phyloP scores from a whole-genome alignment of 2,888 invertebrate species.

The Clitarchus hookeri region DNA sequence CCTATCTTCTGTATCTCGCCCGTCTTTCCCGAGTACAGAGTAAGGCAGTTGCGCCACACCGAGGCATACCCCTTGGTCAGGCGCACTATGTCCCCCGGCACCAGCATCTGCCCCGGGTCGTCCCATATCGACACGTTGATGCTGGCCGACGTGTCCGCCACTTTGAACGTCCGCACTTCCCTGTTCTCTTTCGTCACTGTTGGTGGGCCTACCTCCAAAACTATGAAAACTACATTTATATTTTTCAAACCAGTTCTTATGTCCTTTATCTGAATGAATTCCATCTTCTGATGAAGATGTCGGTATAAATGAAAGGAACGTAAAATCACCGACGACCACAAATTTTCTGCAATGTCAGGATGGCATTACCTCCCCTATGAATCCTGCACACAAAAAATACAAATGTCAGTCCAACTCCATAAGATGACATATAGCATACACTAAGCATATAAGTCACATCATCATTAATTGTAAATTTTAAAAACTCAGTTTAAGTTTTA shows the following conservation, averaged over 20 bases:
- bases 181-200: constrained; percentile 93
- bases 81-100: constrained; percentile 90
- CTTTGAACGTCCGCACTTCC: constrained; percentile 92
- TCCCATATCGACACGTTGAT: constrained; percentile 97
- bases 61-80: constrained; percentile 87
- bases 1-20: constrained; percentile 94
- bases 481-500: too few species aligned
- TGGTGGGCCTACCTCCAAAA: constrained; percentile 88
- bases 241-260: constrained; percentile 91
- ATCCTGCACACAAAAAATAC: not conserved
- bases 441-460: too few species aligned
- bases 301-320: not conserved
- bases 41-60: constrained; percentile 87
- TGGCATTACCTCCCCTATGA: not conserved
- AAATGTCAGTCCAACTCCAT: not conserved
- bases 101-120: constrained; percentile 85
- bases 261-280: constrained; percentile 66
- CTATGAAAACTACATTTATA: constrained; percentile 89
- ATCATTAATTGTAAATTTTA: too few species aligned
- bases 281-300: constrained; percentile 53
- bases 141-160: constrained; percentile 88
- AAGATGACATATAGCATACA: too few species aligned
- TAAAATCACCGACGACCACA: not conserved
- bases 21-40: constrained; percentile 90
- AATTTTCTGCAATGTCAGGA: not conserved